Conservation (phyloP, 2,888 invertebrate genomes). For the Cryptocheilus praepositus region DNA sequence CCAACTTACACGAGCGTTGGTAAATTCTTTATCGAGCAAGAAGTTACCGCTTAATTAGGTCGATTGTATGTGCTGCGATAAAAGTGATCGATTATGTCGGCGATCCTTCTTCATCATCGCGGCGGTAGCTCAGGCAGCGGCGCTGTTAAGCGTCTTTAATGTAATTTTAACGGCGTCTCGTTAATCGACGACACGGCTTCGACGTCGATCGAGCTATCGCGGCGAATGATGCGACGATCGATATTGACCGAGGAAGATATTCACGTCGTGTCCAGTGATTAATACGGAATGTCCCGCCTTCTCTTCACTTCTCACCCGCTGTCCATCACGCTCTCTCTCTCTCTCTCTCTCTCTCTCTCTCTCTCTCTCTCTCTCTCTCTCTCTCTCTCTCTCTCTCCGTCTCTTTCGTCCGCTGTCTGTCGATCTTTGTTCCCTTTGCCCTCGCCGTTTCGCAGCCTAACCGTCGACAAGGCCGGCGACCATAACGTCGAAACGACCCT, state of each 20-base stretch:
- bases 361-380: conserved; percentile 1
- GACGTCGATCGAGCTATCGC: too few species aligned
- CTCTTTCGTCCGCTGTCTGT: not conserved
- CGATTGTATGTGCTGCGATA: too few species aligned
- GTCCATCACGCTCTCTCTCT: not conserved
- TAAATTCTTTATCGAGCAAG: not conserved
- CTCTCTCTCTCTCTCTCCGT: too few species aligned
- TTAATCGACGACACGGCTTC: conserved; percentile 15
- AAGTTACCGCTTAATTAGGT: not conserved
- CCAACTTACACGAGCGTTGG: not conserved
- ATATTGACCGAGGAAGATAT: too few species aligned
- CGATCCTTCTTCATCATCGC: too few species aligned
- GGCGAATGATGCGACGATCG: too few species aligned
- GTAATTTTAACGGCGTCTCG: conserved; percentile 39
- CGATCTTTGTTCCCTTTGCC: not conserved
- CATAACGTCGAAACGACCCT: conserved; percentile 17
- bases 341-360: conserved; percentile 9
- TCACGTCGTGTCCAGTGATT: too few species aligned
- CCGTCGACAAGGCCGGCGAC: not conserved
- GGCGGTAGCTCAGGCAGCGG: too few species aligned
- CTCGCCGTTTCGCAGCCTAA: conserved; percentile 3
- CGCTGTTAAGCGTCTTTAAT: conserved; percentile 40
- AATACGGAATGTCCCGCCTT: too few species aligned
- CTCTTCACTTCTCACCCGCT: too few species aligned
- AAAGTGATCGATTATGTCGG: too few species aligned